Evolutionary conservation across 1,140 invertebrate species (phyloP).

Genomic region (Grapholita molesta): DNA sequence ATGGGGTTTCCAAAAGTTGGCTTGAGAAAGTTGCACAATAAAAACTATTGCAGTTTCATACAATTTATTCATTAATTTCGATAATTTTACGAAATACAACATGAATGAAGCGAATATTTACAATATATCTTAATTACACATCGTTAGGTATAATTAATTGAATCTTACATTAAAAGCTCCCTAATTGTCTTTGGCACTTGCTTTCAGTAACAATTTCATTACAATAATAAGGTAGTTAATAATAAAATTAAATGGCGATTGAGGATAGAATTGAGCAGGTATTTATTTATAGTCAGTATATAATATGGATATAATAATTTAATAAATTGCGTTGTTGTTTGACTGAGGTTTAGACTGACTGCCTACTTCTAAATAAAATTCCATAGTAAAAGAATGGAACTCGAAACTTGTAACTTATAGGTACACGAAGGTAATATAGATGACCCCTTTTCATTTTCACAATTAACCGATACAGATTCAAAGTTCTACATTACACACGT

Average conservation of each 20-base stretch:
- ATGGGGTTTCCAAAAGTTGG: too few species aligned
- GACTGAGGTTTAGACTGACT: background rate
- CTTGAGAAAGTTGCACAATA: background rate
- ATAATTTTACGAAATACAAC: constrained; percentile 43
- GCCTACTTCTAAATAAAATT: background rate
- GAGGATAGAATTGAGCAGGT: background rate
- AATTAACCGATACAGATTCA: background rate
- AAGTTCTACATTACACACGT: background rate
- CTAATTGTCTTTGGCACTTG: constrained; percentile 68
- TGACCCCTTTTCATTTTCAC: background rate
- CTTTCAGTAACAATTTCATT: constrained; percentile 27
- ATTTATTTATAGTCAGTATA: too few species aligned
- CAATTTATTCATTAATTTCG: constrained; percentile 48
- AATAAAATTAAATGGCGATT: background rate
- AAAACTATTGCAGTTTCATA: constrained; percentile 27
- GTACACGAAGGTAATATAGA: background rate
- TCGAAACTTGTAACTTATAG: background rate
- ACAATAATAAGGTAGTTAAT: constrained; percentile 25
- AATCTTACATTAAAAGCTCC: constrained; percentile 57
- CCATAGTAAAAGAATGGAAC: background rate
- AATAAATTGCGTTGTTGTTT: background rate
- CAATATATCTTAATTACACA: constrained; percentile 31
- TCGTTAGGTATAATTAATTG: constrained; percentile 30
- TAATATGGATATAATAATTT: too few species aligned
- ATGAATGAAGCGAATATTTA: constrained; percentile 56